Evolutionary conservation across 2,888 invertebrate genomes (phyloP), one percentile per base, ranked within the genome.

Genomic region (Cecidostiba fungosa): DNA sequence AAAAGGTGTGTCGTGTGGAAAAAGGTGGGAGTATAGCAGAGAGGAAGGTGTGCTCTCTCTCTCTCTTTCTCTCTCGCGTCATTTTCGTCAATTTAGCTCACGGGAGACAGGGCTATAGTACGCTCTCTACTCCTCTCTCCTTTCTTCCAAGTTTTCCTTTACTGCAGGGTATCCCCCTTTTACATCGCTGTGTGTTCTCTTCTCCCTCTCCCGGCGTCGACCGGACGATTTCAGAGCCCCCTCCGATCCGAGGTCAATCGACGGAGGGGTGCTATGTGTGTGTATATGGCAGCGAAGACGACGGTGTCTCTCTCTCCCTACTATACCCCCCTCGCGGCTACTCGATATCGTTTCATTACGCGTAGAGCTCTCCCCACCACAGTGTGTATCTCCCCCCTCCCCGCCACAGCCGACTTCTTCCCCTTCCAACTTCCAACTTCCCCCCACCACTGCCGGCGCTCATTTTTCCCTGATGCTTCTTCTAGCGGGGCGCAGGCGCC

Each of bases 301-400:
- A 88, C 88, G 88, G 88, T 10, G 62, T 70, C 66, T 70, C 59
- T n/a, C n/a, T 69, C 23, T 19, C 6, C 83, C 69, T 85, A 47
- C 77, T 47, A 14, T 29, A 29, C 76, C 89, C 87, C 82, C 86
- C 86, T 82, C 88, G 74, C 85, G 82, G 87, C 90, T 90, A 91
- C 92, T 92, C 92, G 91, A 92, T 92, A 92, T 92, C 92, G 92
- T 92, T 92, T 93, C 92, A 93, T 93, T 93, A 93, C 92, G 92
- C 92, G 90, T 59, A 19, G 54, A 59, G n/a, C 6, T 90, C 90
- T 90, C 89, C 84, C 85, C 77, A 84, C 80, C 59, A 72, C 81
- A 81, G 47, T 72, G 76, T 32, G 85, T 54, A n/a, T 59, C 76
- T 69, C 62, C 39, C 69, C 78, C 32, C 82, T 74, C 80, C 50